Conservation (phyloP, 2,113 vertebrate species). For the Bagarius yarrelli region DNA sequence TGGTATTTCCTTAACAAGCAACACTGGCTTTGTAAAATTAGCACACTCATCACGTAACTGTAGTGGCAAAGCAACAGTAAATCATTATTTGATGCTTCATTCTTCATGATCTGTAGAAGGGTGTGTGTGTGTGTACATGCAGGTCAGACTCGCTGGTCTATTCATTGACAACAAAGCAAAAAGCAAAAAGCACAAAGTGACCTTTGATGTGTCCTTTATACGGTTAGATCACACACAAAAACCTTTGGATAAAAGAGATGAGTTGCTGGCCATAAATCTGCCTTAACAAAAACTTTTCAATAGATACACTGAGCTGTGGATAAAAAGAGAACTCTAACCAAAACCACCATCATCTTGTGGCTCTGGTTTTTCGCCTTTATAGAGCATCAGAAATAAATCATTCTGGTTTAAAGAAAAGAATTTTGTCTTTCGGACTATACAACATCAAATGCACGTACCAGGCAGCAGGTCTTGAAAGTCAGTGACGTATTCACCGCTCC, state of each 20-base stretch:
- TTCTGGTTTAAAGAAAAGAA: background rate
- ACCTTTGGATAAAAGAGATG: background rate
- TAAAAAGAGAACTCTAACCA: background rate
- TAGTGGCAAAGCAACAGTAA: background rate
- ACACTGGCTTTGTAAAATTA: background rate
- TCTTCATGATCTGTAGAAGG: background rate
- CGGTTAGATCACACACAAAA: background rate
- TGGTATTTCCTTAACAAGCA: background rate
- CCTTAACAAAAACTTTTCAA: background rate
- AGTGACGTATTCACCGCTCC: constrained; percentile 82
- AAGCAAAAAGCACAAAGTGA: constrained; percentile 7
- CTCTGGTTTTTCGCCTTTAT: background rate
- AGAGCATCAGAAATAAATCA: background rate
- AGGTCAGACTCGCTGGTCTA: background rate
- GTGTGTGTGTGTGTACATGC: background rate
- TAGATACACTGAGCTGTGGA: background rate
- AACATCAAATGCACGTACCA: constrained; percentile 67
- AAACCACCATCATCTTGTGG: too few species aligned
- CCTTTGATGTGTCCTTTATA: constrained; percentile 14
- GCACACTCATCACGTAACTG: background rate
- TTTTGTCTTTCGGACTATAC: background rate
- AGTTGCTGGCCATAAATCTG: background rate
- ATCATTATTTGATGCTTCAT: constrained; percentile 1
- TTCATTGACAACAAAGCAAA: background rate
- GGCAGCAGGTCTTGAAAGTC: constrained; percentile 87